Conservation (phyloP, 2,797 vertebrate genomes). For the Alcedo quadribrachys region DNA sequence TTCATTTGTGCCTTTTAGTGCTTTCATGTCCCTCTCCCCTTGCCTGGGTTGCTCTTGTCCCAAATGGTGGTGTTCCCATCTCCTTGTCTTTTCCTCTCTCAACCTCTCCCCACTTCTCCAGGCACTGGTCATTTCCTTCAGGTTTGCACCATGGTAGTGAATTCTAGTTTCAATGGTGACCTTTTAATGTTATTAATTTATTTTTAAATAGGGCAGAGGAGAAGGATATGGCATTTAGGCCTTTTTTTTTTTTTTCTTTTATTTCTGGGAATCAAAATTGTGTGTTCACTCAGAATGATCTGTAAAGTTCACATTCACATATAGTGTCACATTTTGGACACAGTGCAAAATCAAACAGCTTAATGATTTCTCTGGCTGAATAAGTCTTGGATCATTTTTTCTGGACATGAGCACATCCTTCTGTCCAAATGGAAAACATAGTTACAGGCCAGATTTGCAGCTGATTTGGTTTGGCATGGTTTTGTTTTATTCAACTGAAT, state of each 20-base stretch:
- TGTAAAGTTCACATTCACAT: not conserved
- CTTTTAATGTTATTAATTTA: not conserved
- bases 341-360: not conserved
- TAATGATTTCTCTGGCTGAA: constrained; percentile 22
- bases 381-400: not conserved
- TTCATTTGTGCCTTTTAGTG: not conserved
- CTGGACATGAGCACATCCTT: not conserved
- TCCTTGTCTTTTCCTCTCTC: not conserved
- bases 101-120: not conserved
- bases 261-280: not conserved
- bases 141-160: not conserved
- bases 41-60: not conserved
- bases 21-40: not conserved
- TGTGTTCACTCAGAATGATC: not conserved
- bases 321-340: not conserved
- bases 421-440: constrained; percentile 21
- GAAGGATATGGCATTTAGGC: not conserved
- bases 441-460: not conserved
- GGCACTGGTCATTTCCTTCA: not conserved
- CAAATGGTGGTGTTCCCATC: not conserved
- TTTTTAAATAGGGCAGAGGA: not conserved
- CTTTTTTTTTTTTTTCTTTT: not conserved
- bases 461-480: not conserved
- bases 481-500: not conserved
- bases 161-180: not conserved